A percentile compares a stretch with the other conserved stretches of the same genome.
Evolutionary conservation across 2,888 invertebrate genomes (phyloP).

Genomic region (Agrotis segetum): DNA sequence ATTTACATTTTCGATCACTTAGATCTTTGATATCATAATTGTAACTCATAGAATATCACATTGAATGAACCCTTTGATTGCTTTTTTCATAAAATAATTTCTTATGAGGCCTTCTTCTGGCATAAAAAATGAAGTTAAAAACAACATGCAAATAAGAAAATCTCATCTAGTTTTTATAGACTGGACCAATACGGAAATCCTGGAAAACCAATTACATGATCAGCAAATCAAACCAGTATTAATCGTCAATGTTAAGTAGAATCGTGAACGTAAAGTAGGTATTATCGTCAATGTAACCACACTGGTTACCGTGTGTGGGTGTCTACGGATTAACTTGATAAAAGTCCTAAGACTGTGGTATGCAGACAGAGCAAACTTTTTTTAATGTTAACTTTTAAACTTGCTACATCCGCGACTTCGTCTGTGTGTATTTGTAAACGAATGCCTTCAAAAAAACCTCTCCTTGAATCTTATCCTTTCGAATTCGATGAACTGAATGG

Average conservation of each 20-base stretch:
- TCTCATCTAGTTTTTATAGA: neutral
- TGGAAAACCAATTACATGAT: neutral
- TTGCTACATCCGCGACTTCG: neutral
- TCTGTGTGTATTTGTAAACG: neutral
- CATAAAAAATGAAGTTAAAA: neutral
- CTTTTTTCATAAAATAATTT: neutral
- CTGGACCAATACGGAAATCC: slow-evolving; percentile 33
- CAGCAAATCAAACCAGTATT: slow-evolving; percentile 6
- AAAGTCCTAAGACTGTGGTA: slow-evolving; percentile 48
- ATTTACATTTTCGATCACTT: no score
- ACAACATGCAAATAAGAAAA: neutral
- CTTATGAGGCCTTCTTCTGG: neutral
- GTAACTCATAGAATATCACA: no score
- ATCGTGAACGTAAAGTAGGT: slow-evolving; percentile 16
- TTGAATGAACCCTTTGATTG: no score
- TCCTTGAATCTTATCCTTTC: no score
- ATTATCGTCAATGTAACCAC: slow-evolving; percentile 14
- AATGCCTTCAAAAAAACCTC: no score
- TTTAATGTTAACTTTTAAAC: slow-evolving; percentile 2
- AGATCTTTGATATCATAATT: no score
- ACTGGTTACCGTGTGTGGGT: slow-evolving; percentile 32
- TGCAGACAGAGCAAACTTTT: slow-evolving; percentile 28
- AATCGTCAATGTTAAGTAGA: slow-evolving; percentile 7
- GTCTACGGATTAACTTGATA: slow-evolving; percentile 47
- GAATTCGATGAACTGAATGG: no score